Percentiles rank a stretch among this genome's conserved stretches.
Evolutionary conservation across 2,797 vertebrate species (phyloP).

Genomic region (Micromesistius poutassou): DNA sequence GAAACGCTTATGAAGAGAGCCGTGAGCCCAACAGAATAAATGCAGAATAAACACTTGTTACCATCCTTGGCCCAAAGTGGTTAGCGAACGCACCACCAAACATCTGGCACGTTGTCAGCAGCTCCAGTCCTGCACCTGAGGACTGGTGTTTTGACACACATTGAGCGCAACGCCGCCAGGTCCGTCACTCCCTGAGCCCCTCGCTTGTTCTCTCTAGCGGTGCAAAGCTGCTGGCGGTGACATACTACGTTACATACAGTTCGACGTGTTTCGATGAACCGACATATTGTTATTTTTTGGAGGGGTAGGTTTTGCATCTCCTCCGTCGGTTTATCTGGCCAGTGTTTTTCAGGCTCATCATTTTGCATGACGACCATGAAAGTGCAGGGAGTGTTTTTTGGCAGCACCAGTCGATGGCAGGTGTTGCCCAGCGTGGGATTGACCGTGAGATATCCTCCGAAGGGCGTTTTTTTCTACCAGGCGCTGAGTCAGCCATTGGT

Average conservation of each 20-base stretch:
- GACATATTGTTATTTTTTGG: not conserved
- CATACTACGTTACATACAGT: not conserved
- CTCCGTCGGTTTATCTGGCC: conserved; percentile 24
- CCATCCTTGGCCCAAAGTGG: not conserved
- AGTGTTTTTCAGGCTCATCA: conserved; percentile 28
- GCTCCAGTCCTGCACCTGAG: not conserved
- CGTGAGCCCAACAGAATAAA: not conserved
- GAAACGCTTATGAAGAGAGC: not conserved
- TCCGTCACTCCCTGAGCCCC: not conserved
- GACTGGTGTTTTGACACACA: not conserved
- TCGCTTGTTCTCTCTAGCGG: not conserved
- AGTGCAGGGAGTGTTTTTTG: conserved; percentile 33
- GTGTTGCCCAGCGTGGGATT: conserved; percentile 63
- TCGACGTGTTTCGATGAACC: too few relatives aligned
- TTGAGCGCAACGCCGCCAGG: not conserved
- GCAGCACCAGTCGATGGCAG: conserved; percentile 45
- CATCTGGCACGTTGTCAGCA: not conserved
- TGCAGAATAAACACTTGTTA: not conserved
- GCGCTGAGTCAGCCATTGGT: conserved; percentile 50
- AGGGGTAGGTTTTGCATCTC: not conserved
- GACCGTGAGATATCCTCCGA: conserved; percentile 44
- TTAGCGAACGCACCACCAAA: not conserved
- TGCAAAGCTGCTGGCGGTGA: not conserved
- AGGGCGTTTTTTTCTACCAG: conserved; percentile 34
- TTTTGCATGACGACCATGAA: conserved; percentile 33